Percentiles rank a stretch among this genome's conserved stretches.
These are phyloP conservation scores for Podotricha telesiphe DNA, from an alignment of 2,888 invertebrate species.

Conservation along the genomic window DNA sequence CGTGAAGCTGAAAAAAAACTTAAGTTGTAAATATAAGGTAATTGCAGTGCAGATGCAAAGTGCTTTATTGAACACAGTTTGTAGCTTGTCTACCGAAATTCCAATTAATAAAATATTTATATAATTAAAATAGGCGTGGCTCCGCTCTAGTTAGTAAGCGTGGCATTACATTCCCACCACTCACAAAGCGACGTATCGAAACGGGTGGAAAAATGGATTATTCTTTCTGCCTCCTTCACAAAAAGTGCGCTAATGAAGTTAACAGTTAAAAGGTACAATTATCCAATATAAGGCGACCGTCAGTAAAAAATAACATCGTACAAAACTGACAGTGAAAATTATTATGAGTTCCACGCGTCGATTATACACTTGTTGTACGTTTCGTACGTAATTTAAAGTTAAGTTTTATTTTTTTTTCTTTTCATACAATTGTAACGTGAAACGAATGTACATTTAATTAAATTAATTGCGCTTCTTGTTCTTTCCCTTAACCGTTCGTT, in stretches of 20 bases:
- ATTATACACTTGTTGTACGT: conserved; percentile 1
- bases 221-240: background rate
- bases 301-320: background rate
- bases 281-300: background rate
- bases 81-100: background rate
- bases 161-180: background rate
- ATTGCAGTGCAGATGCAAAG: background rate
- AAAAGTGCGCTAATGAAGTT: background rate
- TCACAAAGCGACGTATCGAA: background rate
- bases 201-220: background rate
- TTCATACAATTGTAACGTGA: background rate
- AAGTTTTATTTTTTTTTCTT: background rate
- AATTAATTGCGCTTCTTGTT: conserved; percentile 1
- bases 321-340: background rate
- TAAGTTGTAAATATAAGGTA: too few relatives aligned
- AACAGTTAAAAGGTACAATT: background rate
- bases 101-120: background rate
- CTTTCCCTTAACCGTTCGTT: background rate
- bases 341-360: conserved; percentile 2
- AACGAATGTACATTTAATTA: background rate
- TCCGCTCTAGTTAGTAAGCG: background rate
- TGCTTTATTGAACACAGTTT: background rate
- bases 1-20: too few relatives aligned
- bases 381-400: background rate
- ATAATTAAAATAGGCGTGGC: background rate